These are phyloP conservation scores for Chironomus tepperi DNA, from an alignment of 1,140 invertebrate genomes.

Conservation along the genomic window DNA sequence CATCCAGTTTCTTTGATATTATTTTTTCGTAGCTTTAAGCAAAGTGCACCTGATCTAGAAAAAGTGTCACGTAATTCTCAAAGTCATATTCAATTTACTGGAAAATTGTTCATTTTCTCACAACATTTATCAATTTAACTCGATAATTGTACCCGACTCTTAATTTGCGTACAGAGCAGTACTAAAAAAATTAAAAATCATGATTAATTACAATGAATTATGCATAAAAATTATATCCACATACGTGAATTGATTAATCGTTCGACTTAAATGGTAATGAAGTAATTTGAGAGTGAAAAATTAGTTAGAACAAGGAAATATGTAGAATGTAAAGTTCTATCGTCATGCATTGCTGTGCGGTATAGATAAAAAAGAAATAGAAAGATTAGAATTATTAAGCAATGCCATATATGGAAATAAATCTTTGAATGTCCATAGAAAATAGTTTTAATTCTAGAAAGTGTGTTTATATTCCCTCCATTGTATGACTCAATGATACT, in stretches of 20 bases:
- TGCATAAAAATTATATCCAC: not conserved
- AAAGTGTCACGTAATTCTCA: no score
- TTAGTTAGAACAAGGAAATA: not conserved
- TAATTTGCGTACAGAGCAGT: not conserved
- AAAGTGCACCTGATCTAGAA: no score
- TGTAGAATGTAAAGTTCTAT: not conserved
- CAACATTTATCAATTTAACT: not conserved
- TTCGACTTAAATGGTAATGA: not conserved
- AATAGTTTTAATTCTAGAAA: not conserved
- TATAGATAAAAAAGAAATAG: not conserved
- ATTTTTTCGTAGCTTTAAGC: no score
- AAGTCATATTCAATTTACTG: not conserved
- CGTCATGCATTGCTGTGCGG: not conserved
- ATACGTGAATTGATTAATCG: not conserved
- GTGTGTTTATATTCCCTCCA: not conserved
- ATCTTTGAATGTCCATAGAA: not conserved
- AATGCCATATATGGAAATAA: constrained; percentile 4
- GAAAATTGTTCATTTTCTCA: not conserved
- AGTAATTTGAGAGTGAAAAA: not conserved
- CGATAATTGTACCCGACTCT: not conserved
- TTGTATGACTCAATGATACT: no score
- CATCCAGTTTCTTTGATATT: no score
- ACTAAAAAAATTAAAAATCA: not conserved
- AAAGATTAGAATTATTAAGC: not conserved
- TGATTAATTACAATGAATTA: not conserved